Evolutionary conservation across 2,113 vertebrate species (phyloP), one percentile per base, ranked within the genome.

Genomic region (Gymnarchus niloticus): DNA sequence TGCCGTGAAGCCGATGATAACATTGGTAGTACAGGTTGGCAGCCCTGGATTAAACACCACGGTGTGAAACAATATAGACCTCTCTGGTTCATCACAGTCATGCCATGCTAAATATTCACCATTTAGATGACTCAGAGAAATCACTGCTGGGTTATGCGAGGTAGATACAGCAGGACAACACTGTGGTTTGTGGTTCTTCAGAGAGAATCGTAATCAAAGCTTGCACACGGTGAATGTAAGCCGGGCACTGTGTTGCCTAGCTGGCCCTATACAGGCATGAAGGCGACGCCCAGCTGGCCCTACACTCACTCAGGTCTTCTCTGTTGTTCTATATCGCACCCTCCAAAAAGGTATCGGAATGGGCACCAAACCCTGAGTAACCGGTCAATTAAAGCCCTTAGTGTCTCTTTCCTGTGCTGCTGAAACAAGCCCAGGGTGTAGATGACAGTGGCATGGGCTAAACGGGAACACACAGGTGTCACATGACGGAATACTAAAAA

Each of bases 81-180:
- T 10, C 19, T 51, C 21, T 37, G 48, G 59, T 23, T 48, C 81
- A 83, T 83, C 56, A 83, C 1, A 23, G 33, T 56, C 23, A 9
- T 83, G 81, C 25, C 51, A 83, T 37, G 81, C 12, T 83, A 37
- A 28, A 85, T 54, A 56, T 85, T 85, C 48, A 12, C 37, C 19
- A 77, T 5, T 44, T n/a, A 37, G 65, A 76, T 3, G 28, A 56
- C 61, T n/a, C 33, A 25, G 51, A 33, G 51, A 3, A 56, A 49
- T 41, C 7, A n/a, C n/a, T n/a, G n/a, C n/a, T n/a, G n/a, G n/a
- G n/a, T n/a, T 49, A 83, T 56, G 81, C 14, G 23, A 83, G 81
- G 10, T 25, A 83, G 56, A 56, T 83, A 83, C 81, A 48, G 52
- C 14, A 51, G 56, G 56, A 57, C n/a, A 1, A 44, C 14, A 3